phyloP scores from a whole-genome alignment of 2,113 vertebrate species.

The Pachyramphus minor region DNA sequence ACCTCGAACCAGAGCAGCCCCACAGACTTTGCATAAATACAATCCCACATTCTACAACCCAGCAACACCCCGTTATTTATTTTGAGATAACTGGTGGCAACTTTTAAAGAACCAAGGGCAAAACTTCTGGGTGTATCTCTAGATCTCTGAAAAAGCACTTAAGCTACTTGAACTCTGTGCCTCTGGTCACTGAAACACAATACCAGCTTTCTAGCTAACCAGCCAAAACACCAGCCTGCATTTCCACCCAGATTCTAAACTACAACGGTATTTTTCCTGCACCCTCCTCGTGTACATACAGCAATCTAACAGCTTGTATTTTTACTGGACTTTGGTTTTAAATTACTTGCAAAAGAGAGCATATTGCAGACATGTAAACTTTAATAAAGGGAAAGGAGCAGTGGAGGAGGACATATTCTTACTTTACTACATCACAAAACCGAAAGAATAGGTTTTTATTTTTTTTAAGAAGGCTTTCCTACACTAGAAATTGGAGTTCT shows the following conservation, averaged over 20 bases:
- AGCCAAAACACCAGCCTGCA: not conserved
- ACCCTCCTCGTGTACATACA: rapidly evolving
- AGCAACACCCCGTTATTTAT: not conserved
- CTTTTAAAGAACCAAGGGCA: not conserved
- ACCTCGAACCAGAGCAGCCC: not conserved
- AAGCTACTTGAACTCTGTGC: not conserved
- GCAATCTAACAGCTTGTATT: not conserved
- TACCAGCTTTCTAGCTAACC: not conserved
- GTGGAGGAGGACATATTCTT: not conserved
- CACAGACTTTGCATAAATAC: not conserved
- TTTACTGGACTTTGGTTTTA: not conserved
- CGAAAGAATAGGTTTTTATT: not conserved
- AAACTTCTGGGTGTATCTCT: not conserved
- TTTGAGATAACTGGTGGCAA: not conserved
- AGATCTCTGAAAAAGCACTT: not conserved
- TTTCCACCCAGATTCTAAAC: not conserved
- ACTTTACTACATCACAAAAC: not conserved
- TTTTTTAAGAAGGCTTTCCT: not conserved
- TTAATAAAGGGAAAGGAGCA: not conserved
- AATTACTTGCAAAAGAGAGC: not conserved
- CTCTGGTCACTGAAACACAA: not conserved
- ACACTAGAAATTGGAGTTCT: not conserved
- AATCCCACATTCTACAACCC: not conserved
- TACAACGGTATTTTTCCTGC: not conserved
- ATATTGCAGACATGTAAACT: not conserved